These are phyloP conservation scores for Setipinna tenuifilis DNA, from an alignment of 2,797 vertebrate species.

Conservation along the genomic window DNA sequence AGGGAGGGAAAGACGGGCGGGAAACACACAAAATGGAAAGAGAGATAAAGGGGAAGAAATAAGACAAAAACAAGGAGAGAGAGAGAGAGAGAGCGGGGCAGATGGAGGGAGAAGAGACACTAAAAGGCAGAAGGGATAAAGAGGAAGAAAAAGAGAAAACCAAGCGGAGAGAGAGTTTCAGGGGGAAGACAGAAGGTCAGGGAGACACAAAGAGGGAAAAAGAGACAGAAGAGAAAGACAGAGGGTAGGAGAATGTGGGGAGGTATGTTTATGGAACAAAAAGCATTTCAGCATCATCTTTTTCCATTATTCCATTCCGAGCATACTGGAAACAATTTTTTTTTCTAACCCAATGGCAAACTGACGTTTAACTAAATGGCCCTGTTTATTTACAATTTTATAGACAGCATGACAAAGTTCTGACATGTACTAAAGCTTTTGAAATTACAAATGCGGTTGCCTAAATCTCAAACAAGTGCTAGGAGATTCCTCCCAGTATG, in stretches of 20 bases:
- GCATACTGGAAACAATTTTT: background rate
- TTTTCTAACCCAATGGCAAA: background rate
- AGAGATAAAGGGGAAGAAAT: too few species aligned
- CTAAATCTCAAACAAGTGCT: background rate
- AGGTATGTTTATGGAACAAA: background rate
- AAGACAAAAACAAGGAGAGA: background rate
- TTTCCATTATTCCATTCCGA: background rate
- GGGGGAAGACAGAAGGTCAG: too few species aligned
- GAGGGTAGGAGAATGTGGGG: background rate
- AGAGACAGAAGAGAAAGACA: background rate
- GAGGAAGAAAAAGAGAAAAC: too few species aligned
- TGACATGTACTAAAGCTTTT: background rate
- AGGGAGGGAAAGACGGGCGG: too few species aligned
- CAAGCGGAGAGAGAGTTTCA: too few species aligned
- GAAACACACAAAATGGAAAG: too few species aligned
- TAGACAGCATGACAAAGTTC: background rate
- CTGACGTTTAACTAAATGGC: background rate
- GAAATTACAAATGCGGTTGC: background rate
- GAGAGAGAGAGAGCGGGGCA: background rate
- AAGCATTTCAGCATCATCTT: background rate
- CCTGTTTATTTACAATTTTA: slow-evolving; percentile 12
- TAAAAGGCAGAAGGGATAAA: background rate
- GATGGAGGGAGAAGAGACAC: background rate
- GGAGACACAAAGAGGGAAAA: too few species aligned
- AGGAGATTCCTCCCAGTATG: background rate